Evolutionary conservation across 2,888 invertebrate genomes (phyloP), one percentile per base, ranked within the genome.

Genomic region (Ennomos quercinarius): DNA sequence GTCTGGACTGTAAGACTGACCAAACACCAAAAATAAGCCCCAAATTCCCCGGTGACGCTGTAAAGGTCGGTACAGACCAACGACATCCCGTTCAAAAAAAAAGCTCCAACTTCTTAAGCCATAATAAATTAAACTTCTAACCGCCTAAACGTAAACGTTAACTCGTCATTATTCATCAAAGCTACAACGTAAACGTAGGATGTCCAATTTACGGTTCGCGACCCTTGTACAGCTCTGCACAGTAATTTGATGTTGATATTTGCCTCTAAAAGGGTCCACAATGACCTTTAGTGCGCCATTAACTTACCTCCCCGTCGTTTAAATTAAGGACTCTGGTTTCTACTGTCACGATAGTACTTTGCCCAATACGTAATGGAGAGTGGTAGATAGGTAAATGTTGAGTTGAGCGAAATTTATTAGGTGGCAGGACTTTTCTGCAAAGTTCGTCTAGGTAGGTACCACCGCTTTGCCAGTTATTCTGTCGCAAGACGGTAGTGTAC

Each of bases 241-340:
- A 55, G 60, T 60, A 61, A 61, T 61, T 56, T 56, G 47, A 51
- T 61, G 60, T 61, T 61, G 60, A 56, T 61, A 61, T 61, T 61
- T 61, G 55, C 36, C 51, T 38, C 46, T 60, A 52, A 48, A 51
- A 55, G 55, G 47, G 45, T 38, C 55, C 46, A 42, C 12, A 61
- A 61, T 61, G 55, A 55, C 55, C 55, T 56, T 42, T 61, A 61
- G 43, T 51, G 51, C 51, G 42, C 37, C 60, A 47, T 60, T 56
- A 61, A 56, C 55, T 59, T 61, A 61, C 60, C 60, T 55, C 55
- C 43, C 51, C 44, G 55, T 48, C 55, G 40, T 48, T 61, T 56
- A 55, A 61, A 61, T 56, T 61, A 61, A 48, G 55, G 55, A 51
- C 17, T 61, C 55, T 36, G 55, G 41, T 55, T 43, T 36, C 43